Conservation (phyloP, 2,888 invertebrate genomes). For the Argyresthia goedartella region DNA sequence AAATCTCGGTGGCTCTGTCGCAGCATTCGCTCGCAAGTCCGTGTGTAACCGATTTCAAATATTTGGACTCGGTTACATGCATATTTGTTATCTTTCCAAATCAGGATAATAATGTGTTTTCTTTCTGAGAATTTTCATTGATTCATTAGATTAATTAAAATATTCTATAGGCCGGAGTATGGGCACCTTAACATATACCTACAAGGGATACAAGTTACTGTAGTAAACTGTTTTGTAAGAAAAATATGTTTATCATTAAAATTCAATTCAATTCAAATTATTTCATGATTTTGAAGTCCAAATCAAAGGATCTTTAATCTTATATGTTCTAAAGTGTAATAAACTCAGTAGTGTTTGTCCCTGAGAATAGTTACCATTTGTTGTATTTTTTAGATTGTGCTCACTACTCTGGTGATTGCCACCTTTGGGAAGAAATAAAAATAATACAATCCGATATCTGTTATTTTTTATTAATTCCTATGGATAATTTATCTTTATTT, state of each 20-base stretch:
- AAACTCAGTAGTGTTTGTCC: conserved; percentile 49
- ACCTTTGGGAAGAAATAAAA: conserved; percentile 63
- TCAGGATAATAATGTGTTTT: conserved; percentile 13
- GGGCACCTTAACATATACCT: conserved; percentile 40
- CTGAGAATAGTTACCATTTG: conserved; percentile 69
- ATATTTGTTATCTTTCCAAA: conserved; percentile 49
- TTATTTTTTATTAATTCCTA: no score
- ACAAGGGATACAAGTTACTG: no score
- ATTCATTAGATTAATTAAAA: conserved; percentile 47
- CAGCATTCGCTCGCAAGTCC: conserved; percentile 40
- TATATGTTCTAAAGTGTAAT: no score
- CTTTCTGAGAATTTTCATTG: conserved; percentile 37
- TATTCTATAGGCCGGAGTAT: conserved; percentile 51
- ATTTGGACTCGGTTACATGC: conserved; percentile 55
- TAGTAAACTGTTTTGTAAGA: no score
- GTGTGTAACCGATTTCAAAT: conserved; percentile 56
- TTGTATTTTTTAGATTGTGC: conserved; percentile 56
- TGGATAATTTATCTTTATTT: no score
- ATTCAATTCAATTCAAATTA: no score
- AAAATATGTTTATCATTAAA: no score
- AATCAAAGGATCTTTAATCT: no score
- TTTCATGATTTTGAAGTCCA: no score
- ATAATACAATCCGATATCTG: conserved; percentile 43
- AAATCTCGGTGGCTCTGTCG: conserved; percentile 23
- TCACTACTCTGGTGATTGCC: conserved; percentile 66